Percentiles rank a stretch among this genome's conserved stretches.
Conservation (phyloP, 2,888 invertebrate species). For the Catocala fraxini region DNA sequence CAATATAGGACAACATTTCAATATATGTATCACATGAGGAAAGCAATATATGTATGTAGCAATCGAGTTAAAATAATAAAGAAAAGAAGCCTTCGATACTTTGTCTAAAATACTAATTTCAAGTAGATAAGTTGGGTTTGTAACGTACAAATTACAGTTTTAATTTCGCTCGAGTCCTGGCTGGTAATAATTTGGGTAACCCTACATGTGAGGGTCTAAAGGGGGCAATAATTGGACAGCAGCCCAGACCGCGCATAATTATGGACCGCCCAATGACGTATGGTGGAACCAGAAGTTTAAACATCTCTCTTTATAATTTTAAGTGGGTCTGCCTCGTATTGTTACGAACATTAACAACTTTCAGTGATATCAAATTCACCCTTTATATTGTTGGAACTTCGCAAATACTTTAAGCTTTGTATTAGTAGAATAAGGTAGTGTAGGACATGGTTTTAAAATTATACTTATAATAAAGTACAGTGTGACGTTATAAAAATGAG, state of each 20-base stretch:
- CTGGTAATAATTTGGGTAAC: constrained; percentile 9
- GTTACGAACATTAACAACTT: constrained; percentile 18
- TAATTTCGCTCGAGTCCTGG: not conserved
- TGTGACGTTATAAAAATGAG: too few relatives aligned
- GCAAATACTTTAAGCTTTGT: not conserved
- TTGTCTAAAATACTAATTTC: not conserved
- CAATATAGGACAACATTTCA: too few relatives aligned
- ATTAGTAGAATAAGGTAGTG: not conserved
- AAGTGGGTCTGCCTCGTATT: constrained; percentile 8
- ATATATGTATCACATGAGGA: too few relatives aligned
- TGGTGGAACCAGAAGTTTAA: constrained; percentile 24
- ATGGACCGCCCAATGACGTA: constrained; percentile 25
- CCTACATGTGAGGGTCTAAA: constrained; percentile 12
- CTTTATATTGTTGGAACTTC: not conserved
- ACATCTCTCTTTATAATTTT: constrained; percentile 22
- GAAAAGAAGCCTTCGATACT: too few relatives aligned
- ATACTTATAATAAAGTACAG: too few relatives aligned
- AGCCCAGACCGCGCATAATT: constrained; percentile 20
- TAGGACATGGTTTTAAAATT: too few relatives aligned
- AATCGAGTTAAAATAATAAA: too few relatives aligned
- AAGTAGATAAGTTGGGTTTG: not conserved
- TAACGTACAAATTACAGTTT: constrained; percentile 4
- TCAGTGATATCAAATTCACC: constrained; percentile 1
- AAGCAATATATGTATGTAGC: too few relatives aligned
- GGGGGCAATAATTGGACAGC: constrained; percentile 17